These are phyloP conservation scores for Laterallus jamaicensis DNA, from an alignment of 2,113 vertebrate species.

Conservation along the genomic window DNA sequence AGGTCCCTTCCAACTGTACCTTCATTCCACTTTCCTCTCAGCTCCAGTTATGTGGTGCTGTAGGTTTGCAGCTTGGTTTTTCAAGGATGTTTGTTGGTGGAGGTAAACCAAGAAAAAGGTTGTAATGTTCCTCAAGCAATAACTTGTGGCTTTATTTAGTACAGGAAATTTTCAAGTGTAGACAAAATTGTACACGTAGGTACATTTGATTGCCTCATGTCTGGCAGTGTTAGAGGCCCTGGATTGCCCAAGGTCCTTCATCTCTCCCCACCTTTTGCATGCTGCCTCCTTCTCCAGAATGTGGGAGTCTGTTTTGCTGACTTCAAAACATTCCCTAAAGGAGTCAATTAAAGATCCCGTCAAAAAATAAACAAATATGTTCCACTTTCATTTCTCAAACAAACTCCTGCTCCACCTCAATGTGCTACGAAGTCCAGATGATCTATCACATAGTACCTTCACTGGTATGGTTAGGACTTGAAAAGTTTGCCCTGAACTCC, in stretches of 20 bases:
- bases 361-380: conserved; percentile 16
- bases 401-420: conserved; percentile 33
- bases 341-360: not conserved
- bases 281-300: not conserved
- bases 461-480: conserved; percentile 15
- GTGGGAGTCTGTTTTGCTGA: not conserved
- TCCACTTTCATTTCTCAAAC: conserved; percentile 3
- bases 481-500: conserved; percentile 29
- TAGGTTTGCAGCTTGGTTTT: not conserved
- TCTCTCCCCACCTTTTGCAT: not conserved
- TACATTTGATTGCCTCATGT: not conserved
- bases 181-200: not conserved
- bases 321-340: not conserved
- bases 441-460: not conserved
- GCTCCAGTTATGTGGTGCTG: not conserved
- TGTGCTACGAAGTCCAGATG: not conserved
- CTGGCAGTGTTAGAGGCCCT: not conserved
- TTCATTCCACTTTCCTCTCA: not conserved
- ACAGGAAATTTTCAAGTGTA: not conserved
- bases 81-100: not conserved
- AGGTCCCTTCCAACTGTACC: fast-evolving
- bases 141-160: not conserved
- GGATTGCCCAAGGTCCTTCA: not conserved
- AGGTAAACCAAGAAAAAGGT: not conserved
- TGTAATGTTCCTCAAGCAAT: not conserved